Evolutionary conservation across 2,113 vertebrate species (phyloP), one percentile per base, ranked within the genome.

Genomic region (Pteropus alecto): DNA sequence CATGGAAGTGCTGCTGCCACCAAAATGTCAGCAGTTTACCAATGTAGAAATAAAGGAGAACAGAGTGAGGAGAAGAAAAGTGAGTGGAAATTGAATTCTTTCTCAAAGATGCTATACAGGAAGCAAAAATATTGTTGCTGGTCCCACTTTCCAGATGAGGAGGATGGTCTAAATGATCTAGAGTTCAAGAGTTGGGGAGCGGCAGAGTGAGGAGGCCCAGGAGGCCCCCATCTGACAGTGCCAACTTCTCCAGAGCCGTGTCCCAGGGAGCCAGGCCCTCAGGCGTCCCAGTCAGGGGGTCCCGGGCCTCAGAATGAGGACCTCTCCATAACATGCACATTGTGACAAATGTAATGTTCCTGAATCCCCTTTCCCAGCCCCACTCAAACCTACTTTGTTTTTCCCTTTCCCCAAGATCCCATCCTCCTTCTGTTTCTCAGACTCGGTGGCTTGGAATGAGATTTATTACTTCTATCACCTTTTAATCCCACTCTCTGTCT

Each of bases 301-400:
- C 63, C 22, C 4, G n/a, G 51, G 5, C 35, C 74, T 70, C 38
- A 2, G 48, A 35, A 54, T 10, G 21, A 56, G 48, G 48, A n/a
- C 48, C 76, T 46, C 3, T 15, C n/a, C 21, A 4, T 6, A 26
- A 15, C 28, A 0, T 0, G 30, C 19, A 58, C 8, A 1, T 4
- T n/a, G 67, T n/a, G 15, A 22, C n/a, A 70, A 26, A 5, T 6
- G 19, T 30, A 4, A 26, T 61, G 26, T 78, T 35, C 68, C 70
- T 9, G 58, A 65, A 33, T 15, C 19, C 51, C 35, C 5, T 26
- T 33, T 74, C 84, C 41, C 87, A n/a, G 60, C 8, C 46, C 41
- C 21, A 22, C 33, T 41, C 46, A 8, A 3, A 30, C 71, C 58
- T 35, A 26, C 24, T 30, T 79, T 21, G 43, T 38, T 46, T 65